Evolutionary conservation across 2,113 vertebrate species (phyloP), one percentile per base, ranked within the genome.

Genomic region (Tachysurus vachellii): DNA sequence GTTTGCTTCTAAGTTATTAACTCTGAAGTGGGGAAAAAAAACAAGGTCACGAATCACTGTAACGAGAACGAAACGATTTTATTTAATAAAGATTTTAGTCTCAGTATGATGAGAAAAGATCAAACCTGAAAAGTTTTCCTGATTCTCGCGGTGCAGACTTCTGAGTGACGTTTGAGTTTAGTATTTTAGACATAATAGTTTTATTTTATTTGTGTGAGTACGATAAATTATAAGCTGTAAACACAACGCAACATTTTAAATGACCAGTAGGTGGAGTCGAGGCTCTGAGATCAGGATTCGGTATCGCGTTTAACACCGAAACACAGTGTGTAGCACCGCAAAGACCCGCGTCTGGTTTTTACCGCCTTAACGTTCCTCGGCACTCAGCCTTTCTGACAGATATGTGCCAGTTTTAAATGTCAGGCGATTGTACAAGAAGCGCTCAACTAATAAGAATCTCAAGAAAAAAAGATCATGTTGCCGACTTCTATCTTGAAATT

Each of bases 1-100:
- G 31, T 86, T 86, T 86, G 66, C 66, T 11, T 50, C 10, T 54
- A 42, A 82, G 79, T 59, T 87, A 87, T 82, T 87, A 87, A 87
- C 82, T 75, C 44, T 14, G 42, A 53, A 13, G 26, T 16, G 73
- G 5, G 36, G 4, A 11, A 70, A 44, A 61, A 59, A 81, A n/a
- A 64, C 14, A 19, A 17, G 57, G 36, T 36, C 14, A 57, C 1
- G 21, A 71, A 61, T 86, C 23, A 47, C 4, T 59, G n/a, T 57
- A 28, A 75, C 75, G 53, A 82, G 66, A 87, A 23, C 6, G 0
- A 59, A 71, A 71, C 28, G 0, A 59, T 81, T 70, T 84, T 26
- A 80, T 81, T 86, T 36, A 44, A 73, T 16, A 4, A 64, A 73
- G 42, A 36, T 42, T 81, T 70, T 14, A 62, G 28, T 28, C 42